These are phyloP conservation scores for Lampris incognitus DNA, from an alignment of 2,113 vertebrate genomes.

Conservation along the genomic window DNA sequence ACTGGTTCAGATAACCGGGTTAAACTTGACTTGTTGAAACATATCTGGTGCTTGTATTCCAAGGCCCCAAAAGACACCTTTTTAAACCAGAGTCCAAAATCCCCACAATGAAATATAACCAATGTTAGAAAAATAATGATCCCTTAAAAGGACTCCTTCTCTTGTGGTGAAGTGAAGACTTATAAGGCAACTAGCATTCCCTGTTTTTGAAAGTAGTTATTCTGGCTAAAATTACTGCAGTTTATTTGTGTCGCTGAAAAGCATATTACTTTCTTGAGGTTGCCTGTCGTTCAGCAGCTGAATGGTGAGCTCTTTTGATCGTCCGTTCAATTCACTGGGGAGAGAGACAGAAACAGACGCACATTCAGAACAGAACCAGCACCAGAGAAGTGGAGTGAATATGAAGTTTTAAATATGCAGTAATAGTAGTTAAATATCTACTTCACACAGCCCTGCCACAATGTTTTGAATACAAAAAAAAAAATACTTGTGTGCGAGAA, in stretches of 20 bases:
- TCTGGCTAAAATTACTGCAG: background rate
- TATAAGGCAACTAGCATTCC: no score
- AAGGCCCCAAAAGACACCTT: no score
- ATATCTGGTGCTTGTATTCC: no score
- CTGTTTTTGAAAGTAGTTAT: background rate
- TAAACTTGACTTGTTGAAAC: no score
- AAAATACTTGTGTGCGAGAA: background rate
- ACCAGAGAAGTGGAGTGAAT: background rate
- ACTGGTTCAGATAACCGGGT: no score
- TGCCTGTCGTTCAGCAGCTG: constrained; percentile 83
- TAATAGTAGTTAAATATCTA: fast-evolving
- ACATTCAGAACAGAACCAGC: background rate
- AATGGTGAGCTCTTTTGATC: constrained; percentile 90
- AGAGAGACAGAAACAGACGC: constrained; percentile 27
- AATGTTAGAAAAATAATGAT: no score
- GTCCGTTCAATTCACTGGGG: constrained; percentile 92
- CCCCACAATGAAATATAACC: no score
- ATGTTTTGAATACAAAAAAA: background rate
- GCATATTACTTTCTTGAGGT: constrained; percentile 83
- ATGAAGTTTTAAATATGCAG: background rate
- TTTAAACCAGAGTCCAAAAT: no score
- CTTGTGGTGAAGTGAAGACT: no score
- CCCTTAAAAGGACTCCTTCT: no score
- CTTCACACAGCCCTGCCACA: background rate
- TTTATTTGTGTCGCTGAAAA: background rate